Conservation (phyloP, 2,797 vertebrate genomes). For the Phrynocephalus guinanensis region DNA sequence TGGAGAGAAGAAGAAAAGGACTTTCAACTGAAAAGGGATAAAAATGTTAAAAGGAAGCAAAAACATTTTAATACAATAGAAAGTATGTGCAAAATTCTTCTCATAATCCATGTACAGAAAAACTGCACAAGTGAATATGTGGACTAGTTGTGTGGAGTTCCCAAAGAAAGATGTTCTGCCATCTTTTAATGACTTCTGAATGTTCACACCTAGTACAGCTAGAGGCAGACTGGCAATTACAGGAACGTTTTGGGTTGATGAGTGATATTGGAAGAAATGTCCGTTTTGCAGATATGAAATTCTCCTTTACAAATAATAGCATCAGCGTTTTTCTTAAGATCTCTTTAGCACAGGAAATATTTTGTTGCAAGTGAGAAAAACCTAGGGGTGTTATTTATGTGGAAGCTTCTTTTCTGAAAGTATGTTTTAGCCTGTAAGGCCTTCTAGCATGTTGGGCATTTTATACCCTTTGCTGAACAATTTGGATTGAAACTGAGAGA, state of each 20-base stretch:
- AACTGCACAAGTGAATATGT: conserved; percentile 51
- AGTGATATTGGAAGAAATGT: not conserved
- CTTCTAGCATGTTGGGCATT: not conserved
- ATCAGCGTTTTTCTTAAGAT: not conserved
- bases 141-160: too few relatives aligned
- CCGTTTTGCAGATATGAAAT: not conserved
- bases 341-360: not conserved
- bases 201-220: not conserved
- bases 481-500: conserved; percentile 2
- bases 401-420: not conserved
- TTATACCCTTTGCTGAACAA: not conserved
- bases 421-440: not conserved
- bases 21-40: conserved; percentile 26
- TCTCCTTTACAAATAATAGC: conserved; percentile 13
- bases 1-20: conserved; percentile 54
- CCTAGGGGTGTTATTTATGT: not conserved
- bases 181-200: not conserved
- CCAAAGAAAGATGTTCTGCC: not conserved
- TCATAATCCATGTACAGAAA: not conserved
- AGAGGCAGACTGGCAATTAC: not conserved
- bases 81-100: conserved; percentile 9
- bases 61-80: conserved; percentile 30
- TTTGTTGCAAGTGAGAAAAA: not conserved
- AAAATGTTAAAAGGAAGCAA: conserved; percentile 30
- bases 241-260: not conserved